Percentiles rank a stretch among this genome's conserved stretches.
Evolutionary conservation across 2,113 vertebrate genomes (phyloP).

Genomic region (Kryptolebias marmoratus): DNA sequence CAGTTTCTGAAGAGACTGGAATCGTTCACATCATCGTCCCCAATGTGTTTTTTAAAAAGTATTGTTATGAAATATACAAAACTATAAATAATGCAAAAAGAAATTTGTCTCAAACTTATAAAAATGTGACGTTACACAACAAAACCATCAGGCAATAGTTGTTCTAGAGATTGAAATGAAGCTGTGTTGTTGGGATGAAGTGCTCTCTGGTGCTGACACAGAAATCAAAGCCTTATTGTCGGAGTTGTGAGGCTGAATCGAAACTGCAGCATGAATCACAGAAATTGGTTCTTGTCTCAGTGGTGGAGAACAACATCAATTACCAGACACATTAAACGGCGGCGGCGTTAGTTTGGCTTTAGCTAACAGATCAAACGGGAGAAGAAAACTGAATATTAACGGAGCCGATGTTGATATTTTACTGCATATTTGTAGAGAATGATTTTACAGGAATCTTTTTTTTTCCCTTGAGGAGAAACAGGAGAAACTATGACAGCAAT

Average conservation of each 20-base stretch:
- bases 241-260: constrained; percentile 31
- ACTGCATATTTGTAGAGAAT: neutral
- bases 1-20: too few relatives aligned
- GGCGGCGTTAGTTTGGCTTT: constrained; percentile 23
- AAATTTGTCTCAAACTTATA: neutral
- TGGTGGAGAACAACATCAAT: constrained; percentile 61
- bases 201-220: constrained; percentile 32
- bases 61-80: neutral
- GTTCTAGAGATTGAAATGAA: constrained; percentile 10
- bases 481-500: too few relatives aligned
- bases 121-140: neutral
- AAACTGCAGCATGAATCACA: constrained; percentile 39
- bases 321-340: constrained; percentile 41
- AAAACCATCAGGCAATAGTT: neutral
- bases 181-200: constrained; percentile 36
- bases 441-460: too few relatives aligned
- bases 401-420: neutral
- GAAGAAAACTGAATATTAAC: constrained; percentile 30
- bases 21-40: too few relatives aligned
- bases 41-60: too few relatives aligned
- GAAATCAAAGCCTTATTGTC: constrained; percentile 44
- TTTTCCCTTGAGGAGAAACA: too few relatives aligned
- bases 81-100: neutral
- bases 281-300: constrained; percentile 62
- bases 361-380: constrained; percentile 13